Percentiles rank a stretch among this genome's conserved stretches.
Evolutionary conservation across 2,113 vertebrate species (phyloP).

Genomic region (Gnathonemus longibarbis): DNA sequence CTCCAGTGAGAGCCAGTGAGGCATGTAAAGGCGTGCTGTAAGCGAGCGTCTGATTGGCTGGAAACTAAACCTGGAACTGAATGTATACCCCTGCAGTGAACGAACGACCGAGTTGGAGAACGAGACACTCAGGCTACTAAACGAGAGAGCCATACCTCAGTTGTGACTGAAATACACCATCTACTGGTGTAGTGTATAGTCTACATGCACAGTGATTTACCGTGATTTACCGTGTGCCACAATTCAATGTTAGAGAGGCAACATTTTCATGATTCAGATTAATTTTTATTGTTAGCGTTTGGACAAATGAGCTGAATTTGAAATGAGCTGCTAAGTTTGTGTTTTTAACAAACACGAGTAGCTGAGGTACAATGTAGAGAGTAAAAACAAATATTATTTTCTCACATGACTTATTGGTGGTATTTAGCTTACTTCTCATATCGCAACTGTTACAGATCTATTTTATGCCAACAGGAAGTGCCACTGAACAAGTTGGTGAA

Average conservation of each 20-base stretch:
- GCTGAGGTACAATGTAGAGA: neutral
- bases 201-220: neutral
- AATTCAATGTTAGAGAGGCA: neutral
- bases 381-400: neutral
- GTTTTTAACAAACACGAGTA: neutral
- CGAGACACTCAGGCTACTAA: neutral
- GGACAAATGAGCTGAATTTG: neutral
- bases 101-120: neutral
- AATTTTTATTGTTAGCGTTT: neutral
- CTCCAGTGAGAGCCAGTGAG: neutral
- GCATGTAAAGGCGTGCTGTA: neutral
- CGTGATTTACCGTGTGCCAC: neutral
- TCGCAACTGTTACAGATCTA: neutral
- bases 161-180: neutral
- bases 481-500: neutral
- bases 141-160: neutral
- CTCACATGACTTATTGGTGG: neutral
- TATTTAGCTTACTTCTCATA: neutral
- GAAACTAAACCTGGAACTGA: neutral
- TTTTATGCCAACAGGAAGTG: neutral
- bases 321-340: neutral
- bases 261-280: neutral
- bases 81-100: neutral
- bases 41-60: neutral
- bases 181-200: neutral